Base-by-base conservation (phyloP, 2,888 invertebrate species). In the Catocala nupta region DNA sequence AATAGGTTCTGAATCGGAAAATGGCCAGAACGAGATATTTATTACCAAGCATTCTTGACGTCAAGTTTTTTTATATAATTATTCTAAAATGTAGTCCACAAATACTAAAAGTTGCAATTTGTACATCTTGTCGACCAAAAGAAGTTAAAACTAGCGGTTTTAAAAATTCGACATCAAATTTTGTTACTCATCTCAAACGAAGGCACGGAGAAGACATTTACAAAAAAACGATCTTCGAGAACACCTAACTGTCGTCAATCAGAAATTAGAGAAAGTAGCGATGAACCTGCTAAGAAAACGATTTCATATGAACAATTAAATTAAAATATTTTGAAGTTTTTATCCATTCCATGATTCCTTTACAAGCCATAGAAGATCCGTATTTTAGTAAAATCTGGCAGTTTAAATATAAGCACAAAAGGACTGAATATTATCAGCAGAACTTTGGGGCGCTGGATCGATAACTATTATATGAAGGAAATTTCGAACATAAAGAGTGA, bases 181-280 rank as follows among this genome's bases (percentile, higher is more conserved):
- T 66, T 62, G 55, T 62, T 34, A 66, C 52, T 45, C 62, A 66
- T 36, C 65, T 66, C 12, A 62, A 66, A 56, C 51, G 65, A 62
- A 66, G 16, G 59, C 65, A 66, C 13, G 62, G 62, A 43, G 52
- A 61, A 56, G 49, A 49, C 11, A 25, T 9, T 43, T 45, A 12
- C 56, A 54, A 60, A 44, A n/a, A 44, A 44, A 44, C 11, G 11
- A 44, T 44, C 10, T 44, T 44, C n/a, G 5, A 44, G n/a, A 44
- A 44, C 11, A 44, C 9, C 39, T n/a, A 5, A 9, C 16, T 1
- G 16, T 16, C 16, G 16, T 16, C 16, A 16, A 16, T 16, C 16
- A 16, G 16, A 16, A 11, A 44, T 5, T 1, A 44, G 44, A 9
- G 8, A 11, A 0, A 9, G n/a, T 44, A n/a, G 5, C 5, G 11